Base-by-base conservation (phyloP, 2,888 invertebrate species). In the Netelia melanura region DNA sequence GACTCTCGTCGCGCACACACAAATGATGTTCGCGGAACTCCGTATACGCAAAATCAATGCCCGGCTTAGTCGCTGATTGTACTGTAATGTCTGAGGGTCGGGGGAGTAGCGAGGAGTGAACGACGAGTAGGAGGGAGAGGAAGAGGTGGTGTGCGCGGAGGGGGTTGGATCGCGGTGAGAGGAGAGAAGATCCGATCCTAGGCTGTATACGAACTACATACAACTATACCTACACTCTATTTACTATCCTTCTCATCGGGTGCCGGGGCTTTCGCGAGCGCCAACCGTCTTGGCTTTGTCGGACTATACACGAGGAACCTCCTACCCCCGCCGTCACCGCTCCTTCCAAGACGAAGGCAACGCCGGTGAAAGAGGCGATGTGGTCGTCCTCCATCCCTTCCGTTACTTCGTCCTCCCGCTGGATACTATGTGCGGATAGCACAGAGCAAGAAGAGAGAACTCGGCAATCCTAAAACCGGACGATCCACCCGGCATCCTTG, bases 1-100 rank as follows among this genome's bases (percentile, higher is more conserved):
- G 58, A 81, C 65, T 65, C 64, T 65, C 64, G 86, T 88, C 88
- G 77, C 17, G 58, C 58, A 58, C 87, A 89, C 90, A 90, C 90
- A 90, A 91, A 90, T 90, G 90, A 91, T 89, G 89, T 85, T 84
- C 88, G 87, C 81, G 85, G 86, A 87, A 87, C 85, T 89, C 88
- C 88, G 89, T 90, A 88, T 89, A 90, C 89, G 91, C 90, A 91
- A 93, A 93, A 92, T 93, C 92, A 92, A 92, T 92, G 90, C 88
- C 88, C 87, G 86, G 91, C 90, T 91, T 90, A 91, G 89, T 89
- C 89, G 88, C 89, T 89, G 90, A 91, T 91, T 91, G 90, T 89
- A 88, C 88, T 88, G 87, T 89, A 89, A 89, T 88, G 87, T 88
- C 80, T 87, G 83, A 38, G 72, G 14, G 77, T 3, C 38, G 44